Conservation (phyloP, 2,797 vertebrate species). For the Octomys mimax region DNA sequence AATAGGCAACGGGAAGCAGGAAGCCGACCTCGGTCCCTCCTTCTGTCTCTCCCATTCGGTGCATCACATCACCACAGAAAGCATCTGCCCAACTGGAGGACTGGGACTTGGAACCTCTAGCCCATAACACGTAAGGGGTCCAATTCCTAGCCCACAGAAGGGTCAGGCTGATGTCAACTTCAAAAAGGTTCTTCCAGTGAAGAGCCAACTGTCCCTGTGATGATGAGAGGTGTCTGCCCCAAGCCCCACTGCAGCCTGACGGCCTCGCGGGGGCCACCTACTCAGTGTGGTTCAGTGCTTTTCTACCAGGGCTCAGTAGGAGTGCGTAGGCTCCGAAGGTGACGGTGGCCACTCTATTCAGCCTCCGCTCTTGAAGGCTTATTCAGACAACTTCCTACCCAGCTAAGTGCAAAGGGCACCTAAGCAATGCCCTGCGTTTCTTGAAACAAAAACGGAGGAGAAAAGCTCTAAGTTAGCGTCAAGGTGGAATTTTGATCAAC, state of each 20-base stretch:
- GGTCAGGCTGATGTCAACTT: neutral
- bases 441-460: neutral
- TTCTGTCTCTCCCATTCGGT: neutral
- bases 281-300: neutral
- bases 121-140: neutral
- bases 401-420: neutral
- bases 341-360: neutral
- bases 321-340: neutral
- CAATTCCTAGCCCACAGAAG: neutral
- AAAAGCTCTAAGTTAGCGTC: neutral
- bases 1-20: neutral
- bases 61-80: neutral
- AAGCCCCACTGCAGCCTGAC: neutral
- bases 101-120: neutral
- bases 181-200: neutral
- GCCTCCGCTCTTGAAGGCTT: neutral
- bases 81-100: neutral
- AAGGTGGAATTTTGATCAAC: slow-evolving; percentile 41
- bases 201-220: neutral
- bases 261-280: neutral
- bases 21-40: neutral
- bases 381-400: neutral
- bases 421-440: neutral
- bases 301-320: neutral
- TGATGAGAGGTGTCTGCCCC: neutral